Evolutionary conservation across 2,113 vertebrate genomes (phyloP).

Genomic region (Andinoacara biseriatus): DNA sequence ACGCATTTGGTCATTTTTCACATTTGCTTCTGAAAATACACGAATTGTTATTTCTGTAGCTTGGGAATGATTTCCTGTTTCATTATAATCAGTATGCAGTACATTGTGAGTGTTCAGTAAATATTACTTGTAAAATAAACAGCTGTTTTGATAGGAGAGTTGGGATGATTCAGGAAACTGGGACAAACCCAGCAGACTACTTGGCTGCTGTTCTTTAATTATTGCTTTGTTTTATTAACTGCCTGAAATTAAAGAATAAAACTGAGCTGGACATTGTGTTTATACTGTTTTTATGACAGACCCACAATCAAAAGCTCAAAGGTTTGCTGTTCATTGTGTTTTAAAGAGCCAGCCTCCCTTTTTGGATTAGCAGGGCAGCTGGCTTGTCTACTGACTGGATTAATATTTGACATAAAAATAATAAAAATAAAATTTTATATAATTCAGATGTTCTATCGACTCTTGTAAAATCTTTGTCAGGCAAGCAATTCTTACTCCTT

Average conservation of each 20-base stretch:
- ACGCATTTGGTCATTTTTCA: too few relatives aligned
- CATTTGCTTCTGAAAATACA: too few relatives aligned
- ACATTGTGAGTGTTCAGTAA: too few relatives aligned
- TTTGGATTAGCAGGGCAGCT: neutral
- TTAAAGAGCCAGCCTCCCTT: neutral
- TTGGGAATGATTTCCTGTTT: too few relatives aligned
- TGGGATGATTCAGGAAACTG: too few relatives aligned
- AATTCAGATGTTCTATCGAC: neutral
- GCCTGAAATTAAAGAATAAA: neutral
- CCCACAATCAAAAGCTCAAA: constrained; percentile 26
- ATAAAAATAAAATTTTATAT: neutral
- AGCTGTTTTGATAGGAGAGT: too few relatives aligned
- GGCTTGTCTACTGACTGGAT: neutral
- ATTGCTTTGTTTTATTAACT: neutral
- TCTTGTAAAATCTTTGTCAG: neutral
- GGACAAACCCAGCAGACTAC: too few relatives aligned
- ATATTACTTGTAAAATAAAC: too few relatives aligned
- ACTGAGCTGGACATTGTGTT: neutral
- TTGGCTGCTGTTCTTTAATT: too few relatives aligned
- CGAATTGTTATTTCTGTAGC: too few relatives aligned
- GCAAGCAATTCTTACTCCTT: neutral
- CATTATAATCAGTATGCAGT: too few relatives aligned
- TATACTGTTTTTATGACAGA: neutral
- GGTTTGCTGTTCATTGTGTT: constrained; percentile 1
- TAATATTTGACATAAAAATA: constrained; percentile 20